Conservation (phyloP, 2,113 vertebrate species). For the Procapra przewalskii region DNA sequence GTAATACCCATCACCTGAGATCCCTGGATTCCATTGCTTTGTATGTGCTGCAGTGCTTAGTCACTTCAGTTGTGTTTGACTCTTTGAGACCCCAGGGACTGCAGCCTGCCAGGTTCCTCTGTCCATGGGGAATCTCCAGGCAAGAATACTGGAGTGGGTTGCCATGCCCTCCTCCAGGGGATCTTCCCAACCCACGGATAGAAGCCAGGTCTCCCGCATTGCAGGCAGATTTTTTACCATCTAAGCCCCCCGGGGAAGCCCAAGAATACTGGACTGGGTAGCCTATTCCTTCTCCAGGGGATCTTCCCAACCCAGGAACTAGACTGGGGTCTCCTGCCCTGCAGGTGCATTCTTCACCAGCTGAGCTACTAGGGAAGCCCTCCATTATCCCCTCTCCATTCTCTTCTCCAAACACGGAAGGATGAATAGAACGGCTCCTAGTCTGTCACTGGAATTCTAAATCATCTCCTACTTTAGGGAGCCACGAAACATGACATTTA, state of each 20-base stretch:
- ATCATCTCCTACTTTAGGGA: not conserved
- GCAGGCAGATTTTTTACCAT: not conserved
- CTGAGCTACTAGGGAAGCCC: not conserved
- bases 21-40: not conserved
- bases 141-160: not conserved
- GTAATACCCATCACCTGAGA: constrained; percentile 1
- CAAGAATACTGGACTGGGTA: not conserved
- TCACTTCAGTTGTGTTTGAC: not conserved
- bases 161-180: not conserved
- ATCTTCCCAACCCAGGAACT: not conserved
- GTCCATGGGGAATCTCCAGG: not conserved
- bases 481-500: not conserved
- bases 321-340: not conserved
- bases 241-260: not conserved
- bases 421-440: not conserved
- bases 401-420: not conserved
- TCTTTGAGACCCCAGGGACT: not conserved
- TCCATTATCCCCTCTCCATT: not conserved
- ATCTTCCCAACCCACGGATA: not conserved
- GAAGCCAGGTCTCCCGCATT: not conserved
- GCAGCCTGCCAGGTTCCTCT: not conserved
- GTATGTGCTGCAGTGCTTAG: not conserved
- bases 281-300: not conserved
- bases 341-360: not conserved
- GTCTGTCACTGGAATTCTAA: constrained; percentile 22